Base-by-base conservation (phyloP, 2,797 vertebrate species). In the Sphaeramia orbicularis region DNA sequence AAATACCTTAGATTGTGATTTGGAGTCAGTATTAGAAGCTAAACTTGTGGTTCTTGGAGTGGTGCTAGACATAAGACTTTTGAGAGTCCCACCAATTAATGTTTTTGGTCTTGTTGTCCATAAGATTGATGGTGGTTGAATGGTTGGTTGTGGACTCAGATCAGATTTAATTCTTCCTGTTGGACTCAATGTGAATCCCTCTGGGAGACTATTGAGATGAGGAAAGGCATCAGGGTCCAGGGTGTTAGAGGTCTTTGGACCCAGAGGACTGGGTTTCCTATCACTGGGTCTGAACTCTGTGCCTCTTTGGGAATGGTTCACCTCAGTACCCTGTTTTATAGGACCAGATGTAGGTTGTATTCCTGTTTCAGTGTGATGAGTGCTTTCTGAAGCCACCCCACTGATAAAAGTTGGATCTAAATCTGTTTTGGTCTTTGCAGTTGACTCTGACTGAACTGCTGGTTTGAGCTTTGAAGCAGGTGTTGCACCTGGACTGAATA, bases 61-160 rank as follows among this genome's bases (percentile, higher is more conserved):
- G n/a, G n/a, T n/a, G n/a, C n/a, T n/a, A n/a, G n/a, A n/a, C n/a
- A n/a, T n/a, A n/a, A n/a, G n/a, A n/a, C n/a, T n/a, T n/a, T n/a
- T 65, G 32, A 68, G 45, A 57, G 57, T 65, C 21, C 45, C 49
- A 55, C 1, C 37, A 47, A 63, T 41, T 21, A 70, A 65, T 72
- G 63, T 76, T 68, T 78, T 83, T 80, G 85, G 74, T 65, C 14
- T 85, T 78, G 79, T 77, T 83, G 85, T 89, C 64, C 42, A 65
- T 81, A n/a, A n/a, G n/a, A n/a, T n/a, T n/a, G 48, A 65, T 68
- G 76, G 14, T 44, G 60, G 53, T 32, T 35, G 65, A 62, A 57
- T 4, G 4, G 44, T 45, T 81, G 71, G 84, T 75, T 84, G 79
- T 84, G 81, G 80, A 60, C 30, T 81, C 51, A 65, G 72, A 76